Evolutionary conservation across 2,113 vertebrate genomes (phyloP).

Genomic region (Syrrhaptes paradoxus): DNA sequence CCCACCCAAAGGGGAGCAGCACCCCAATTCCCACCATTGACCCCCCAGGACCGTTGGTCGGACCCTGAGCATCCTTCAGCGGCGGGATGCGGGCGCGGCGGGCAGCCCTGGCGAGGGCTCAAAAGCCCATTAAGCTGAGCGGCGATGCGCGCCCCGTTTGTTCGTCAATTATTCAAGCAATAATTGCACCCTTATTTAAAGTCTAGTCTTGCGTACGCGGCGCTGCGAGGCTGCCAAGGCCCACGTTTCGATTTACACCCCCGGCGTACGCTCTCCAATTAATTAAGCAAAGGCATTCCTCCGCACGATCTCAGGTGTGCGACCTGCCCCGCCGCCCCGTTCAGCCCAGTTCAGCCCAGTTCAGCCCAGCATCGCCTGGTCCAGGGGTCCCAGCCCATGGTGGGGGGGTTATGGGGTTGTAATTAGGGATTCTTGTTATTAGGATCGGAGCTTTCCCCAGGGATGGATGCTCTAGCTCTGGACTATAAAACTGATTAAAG

Average conservation of each 20-base stretch:
- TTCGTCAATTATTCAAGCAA: constrained; percentile 81
- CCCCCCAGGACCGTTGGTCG: neutral
- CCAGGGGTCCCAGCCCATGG: neutral
- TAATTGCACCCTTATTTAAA: constrained; percentile 82
- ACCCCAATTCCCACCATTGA: neutral
- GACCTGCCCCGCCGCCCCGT: neutral
- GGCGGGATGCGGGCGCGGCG: neutral
- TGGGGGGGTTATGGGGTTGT: neutral
- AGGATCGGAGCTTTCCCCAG: neutral
- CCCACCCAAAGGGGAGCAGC: neutral
- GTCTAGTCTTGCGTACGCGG: constrained; percentile 74
- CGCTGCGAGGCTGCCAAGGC: constrained; percentile 61
- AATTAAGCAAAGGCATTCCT: constrained; percentile 76
- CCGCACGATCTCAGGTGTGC: constrained; percentile 76
- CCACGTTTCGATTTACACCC: constrained; percentile 57
- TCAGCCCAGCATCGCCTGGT: neutral
- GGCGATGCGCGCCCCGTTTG: constrained; percentile 52
- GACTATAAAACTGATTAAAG: neutral
- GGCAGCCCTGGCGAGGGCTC: constrained; percentile 40
- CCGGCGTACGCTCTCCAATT: constrained; percentile 67
- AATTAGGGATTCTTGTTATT: neutral
- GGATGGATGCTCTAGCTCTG: neutral
- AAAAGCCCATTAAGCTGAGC: constrained; percentile 47
- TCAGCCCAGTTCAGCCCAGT: neutral
- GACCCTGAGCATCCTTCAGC: neutral